Percentiles rank a stretch among this genome's conserved stretches.
Evolutionary conservation across 30 jellyfish, hydroid and myxozoan genomes (phyloP).

Genomic region (Aurelia coerulea): DNA sequence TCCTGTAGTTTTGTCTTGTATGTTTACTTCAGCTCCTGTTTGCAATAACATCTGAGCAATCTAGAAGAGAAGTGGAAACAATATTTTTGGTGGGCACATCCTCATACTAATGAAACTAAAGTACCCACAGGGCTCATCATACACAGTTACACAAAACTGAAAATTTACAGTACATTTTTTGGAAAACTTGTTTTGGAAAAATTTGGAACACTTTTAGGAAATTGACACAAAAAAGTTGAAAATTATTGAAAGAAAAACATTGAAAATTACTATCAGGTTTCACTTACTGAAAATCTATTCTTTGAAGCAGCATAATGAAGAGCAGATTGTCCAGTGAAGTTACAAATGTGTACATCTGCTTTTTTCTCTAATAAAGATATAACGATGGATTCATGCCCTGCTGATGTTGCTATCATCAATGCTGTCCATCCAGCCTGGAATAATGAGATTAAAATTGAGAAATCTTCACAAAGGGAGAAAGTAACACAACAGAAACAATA

Average conservation of each 20-base stretch:
- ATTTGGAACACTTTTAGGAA: no score
- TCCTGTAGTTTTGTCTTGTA: slow-evolving; percentile 84
- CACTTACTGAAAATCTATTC: slow-evolving; percentile 57
- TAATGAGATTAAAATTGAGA: no score
- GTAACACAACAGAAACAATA: no score
- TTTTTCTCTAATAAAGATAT: slow-evolving; percentile 39
- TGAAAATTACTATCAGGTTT: not conserved
- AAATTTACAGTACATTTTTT: no score
- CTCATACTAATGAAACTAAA: no score
- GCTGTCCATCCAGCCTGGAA: slow-evolving; percentile 98
- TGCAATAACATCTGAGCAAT: slow-evolving; percentile 68
- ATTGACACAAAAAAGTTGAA: not conserved
- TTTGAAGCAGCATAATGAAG: slow-evolving; percentile 97
- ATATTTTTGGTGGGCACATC: no score
- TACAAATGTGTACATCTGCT: slow-evolving; percentile 68
- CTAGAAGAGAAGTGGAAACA: slow-evolving; percentile 20
- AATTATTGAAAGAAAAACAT: not conserved
- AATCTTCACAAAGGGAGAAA: no score
- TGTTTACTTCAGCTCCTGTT: slow-evolving; percentile 76
- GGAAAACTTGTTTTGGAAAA: no score
- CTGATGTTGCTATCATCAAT: slow-evolving; percentile 91
- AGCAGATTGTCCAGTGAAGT: slow-evolving; percentile 85
- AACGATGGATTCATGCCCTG: slow-evolving; percentile 84
- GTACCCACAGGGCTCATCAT: no score
- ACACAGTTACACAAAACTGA: no score